phyloP scores from a whole-genome alignment of 1,140 invertebrate genomes.

The Listronotus oregonensis region DNA sequence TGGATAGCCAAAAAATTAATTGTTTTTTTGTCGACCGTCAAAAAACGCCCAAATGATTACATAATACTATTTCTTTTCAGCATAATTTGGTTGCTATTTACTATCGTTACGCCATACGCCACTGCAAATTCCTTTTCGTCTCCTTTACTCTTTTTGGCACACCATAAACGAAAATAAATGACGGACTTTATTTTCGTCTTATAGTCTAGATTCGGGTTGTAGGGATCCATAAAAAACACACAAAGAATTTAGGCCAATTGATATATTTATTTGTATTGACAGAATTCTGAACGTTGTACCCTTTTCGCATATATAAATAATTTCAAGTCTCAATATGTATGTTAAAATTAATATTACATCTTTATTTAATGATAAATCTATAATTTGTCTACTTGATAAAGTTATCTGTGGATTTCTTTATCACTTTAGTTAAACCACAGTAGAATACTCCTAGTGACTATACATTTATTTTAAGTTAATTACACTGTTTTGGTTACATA shows the following conservation, averaged over 20 bases:
- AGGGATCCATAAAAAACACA: slow-evolving; percentile 42
- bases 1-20: too few species aligned
- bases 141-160: too few species aligned
- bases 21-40: too few species aligned
- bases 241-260: slow-evolving; percentile 54
- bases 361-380: slow-evolving; percentile 22
- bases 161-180: too few species aligned
- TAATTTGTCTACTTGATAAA: slow-evolving; percentile 14
- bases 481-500: not conserved
- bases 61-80: too few species aligned
- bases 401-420: slow-evolving; percentile 10
- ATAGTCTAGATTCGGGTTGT: too few species aligned
- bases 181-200: too few species aligned
- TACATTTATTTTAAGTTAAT: slow-evolving; percentile 17
- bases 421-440: slow-evolving; percentile 16
- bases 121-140: too few species aligned
- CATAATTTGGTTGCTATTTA: too few species aligned
- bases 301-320: slow-evolving; percentile 54
- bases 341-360: slow-evolving; percentile 25
- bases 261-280: slow-evolving; percentile 56
- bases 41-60: too few species aligned
- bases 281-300: slow-evolving; percentile 56
- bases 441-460: slow-evolving; percentile 25
- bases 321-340: slow-evolving; percentile 24
- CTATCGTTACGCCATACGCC: too few species aligned